Percentiles rank a stretch among this genome's conserved stretches.
These are phyloP conservation scores for Gadopsis bispinosus DNA, from an alignment of 2,797 vertebrate species.

Conservation along the genomic window DNA sequence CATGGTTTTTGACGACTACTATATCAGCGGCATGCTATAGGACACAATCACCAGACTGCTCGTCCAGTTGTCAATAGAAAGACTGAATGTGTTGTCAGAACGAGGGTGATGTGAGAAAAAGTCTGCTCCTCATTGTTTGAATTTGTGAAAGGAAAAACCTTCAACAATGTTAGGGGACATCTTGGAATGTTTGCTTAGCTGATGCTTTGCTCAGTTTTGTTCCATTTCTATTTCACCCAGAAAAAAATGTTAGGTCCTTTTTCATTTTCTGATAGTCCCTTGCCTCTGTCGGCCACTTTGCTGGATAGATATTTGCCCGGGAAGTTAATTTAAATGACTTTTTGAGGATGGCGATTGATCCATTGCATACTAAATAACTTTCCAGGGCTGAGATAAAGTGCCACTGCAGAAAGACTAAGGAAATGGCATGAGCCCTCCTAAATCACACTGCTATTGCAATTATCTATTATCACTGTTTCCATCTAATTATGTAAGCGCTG, in stretches of 20 bases:
- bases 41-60: slow-evolving; percentile 31
- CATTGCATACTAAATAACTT: slow-evolving; percentile 80
- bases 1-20: slow-evolving; percentile 46
- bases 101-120: slow-evolving; percentile 38
- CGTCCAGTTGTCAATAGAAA: slow-evolving; percentile 41
- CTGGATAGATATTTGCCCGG: slow-evolving; percentile 76
- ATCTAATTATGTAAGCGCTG: slow-evolving; percentile 65
- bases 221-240: slow-evolving; percentile 70
- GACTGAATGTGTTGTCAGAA: slow-evolving; percentile 35
- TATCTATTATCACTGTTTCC: slow-evolving; percentile 61
- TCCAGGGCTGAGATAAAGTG: slow-evolving; percentile 65
- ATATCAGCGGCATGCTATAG: slow-evolving; percentile 44
- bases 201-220: slow-evolving; percentile 58
- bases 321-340: slow-evolving; percentile 83
- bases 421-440: slow-evolving; percentile 66
- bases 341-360: slow-evolving; percentile 78
- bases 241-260: slow-evolving; percentile 67
- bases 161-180: slow-evolving; percentile 64
- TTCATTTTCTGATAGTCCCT: slow-evolving; percentile 81
- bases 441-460: slow-evolving; percentile 59
- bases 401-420: slow-evolving; percentile 63
- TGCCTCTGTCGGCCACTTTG: slow-evolving; percentile 71
- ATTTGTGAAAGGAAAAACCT: slow-evolving; percentile 56
- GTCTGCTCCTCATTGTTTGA: slow-evolving; percentile 46
- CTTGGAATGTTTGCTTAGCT: slow-evolving; percentile 61